Conservation (phyloP, 2,888 invertebrate species). For the Axea sp. region DNA sequence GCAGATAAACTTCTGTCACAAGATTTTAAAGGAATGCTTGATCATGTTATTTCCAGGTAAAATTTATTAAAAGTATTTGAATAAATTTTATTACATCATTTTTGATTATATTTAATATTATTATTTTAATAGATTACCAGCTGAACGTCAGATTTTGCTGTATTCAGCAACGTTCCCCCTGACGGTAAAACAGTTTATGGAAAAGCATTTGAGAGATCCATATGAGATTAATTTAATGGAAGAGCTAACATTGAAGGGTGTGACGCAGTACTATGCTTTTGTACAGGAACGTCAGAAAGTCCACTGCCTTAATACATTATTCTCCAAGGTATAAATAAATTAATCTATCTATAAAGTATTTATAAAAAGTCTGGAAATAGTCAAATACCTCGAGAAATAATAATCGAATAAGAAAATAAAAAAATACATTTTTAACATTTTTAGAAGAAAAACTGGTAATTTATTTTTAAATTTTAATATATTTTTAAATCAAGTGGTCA, state of each 20-base stretch:
- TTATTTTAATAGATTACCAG: conserved; percentile 86
- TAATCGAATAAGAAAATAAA: too few relatives aligned
- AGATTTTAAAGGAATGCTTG: conserved; percentile 99
- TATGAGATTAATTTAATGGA: conserved; percentile 99
- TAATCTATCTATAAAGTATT: too few relatives aligned
- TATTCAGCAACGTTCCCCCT: conserved; percentile 99
- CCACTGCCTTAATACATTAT: conserved; percentile 99
- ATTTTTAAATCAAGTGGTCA: too few relatives aligned
- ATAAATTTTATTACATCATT: too few relatives aligned
- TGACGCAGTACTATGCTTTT: conserved; percentile 99
- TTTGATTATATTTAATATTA: neutral
- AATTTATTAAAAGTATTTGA: too few relatives aligned
- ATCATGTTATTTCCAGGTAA: conserved; percentile 92
- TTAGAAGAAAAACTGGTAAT: too few relatives aligned
- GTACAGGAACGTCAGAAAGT: conserved; percentile 99
- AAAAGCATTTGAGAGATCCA: conserved; percentile 97
- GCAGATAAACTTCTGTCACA: conserved; percentile 99
- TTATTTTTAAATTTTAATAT: too few relatives aligned
- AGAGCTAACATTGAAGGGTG: conserved; percentile 98
- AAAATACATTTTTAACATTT: too few relatives aligned
- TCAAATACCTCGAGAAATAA: too few relatives aligned
- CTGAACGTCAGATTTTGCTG: conserved; percentile 97
- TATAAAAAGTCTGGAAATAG: too few relatives aligned
- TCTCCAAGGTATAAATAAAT: conserved; percentile 88
- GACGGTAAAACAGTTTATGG: conserved; percentile 99